Percentiles rank a stretch among this genome's conserved stretches.
Conservation (phyloP, 2,888 invertebrate species). For the Tipula helvola region DNA sequence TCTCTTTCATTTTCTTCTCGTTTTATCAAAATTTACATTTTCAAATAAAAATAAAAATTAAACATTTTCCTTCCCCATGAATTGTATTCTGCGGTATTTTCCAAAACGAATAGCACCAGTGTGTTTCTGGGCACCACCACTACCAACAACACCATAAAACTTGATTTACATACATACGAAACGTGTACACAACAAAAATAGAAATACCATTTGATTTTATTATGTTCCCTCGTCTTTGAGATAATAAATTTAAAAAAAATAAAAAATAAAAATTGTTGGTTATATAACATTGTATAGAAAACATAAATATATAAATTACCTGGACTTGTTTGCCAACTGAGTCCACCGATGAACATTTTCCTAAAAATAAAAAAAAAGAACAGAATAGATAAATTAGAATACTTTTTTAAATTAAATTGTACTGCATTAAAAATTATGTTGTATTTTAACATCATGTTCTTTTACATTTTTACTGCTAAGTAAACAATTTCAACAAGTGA, state of each 20-base stretch:
- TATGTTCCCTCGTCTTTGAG: neutral
- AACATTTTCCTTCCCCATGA: neutral
- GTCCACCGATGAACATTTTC: slow-evolving; percentile 99
- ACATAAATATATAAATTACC: slow-evolving; percentile 48
- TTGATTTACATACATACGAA: neutral
- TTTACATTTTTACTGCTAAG: neutral
- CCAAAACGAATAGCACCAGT: neutral
- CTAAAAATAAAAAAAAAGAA: slow-evolving; percentile 54
- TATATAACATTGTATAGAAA: neutral
- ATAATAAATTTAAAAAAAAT: neutral
- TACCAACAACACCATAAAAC: neutral
- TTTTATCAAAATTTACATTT: neutral
- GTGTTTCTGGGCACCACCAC: neutral
- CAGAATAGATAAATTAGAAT: slow-evolving; percentile 13
- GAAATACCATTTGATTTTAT: neutral
- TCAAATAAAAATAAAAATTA: neutral
- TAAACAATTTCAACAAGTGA: neutral
- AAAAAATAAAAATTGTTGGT: neutral
- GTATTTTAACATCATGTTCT: neutral
- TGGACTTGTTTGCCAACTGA: slow-evolving; percentile 99
- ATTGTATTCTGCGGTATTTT: neutral
- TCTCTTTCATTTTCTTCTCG: neutral
- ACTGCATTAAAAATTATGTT: neutral
- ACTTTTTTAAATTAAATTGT: slow-evolving; percentile 13
- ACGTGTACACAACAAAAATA: neutral